Percentiles rank a stretch among this genome's conserved stretches.
phyloP scores from a whole-genome alignment of 2,797 vertebrate genomes.

The Cossypha dichroa region DNA sequence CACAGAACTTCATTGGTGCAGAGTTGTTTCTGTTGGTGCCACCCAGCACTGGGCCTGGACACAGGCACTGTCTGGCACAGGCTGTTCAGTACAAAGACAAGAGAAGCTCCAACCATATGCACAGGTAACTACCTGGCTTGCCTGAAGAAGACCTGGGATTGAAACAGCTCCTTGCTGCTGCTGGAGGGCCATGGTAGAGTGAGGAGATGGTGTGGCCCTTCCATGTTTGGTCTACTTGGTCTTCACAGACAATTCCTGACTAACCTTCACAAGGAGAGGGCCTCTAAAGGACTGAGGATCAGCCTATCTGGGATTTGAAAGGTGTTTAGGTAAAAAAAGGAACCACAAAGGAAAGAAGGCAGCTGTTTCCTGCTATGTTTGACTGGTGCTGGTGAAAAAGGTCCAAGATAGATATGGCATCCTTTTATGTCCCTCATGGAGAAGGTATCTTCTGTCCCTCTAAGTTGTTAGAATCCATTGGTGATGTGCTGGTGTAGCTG shows the following conservation, averaged over 20 bases:
- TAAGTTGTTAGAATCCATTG: not conserved
- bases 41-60: not conserved
- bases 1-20: not conserved
- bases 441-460: not conserved
- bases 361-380: not conserved
- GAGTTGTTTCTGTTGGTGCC: not conserved
- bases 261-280: not conserved
- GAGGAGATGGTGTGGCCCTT: not conserved
- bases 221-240: not conserved
- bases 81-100: not conserved
- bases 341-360: not conserved
- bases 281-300: not conserved
- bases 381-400: not conserved
- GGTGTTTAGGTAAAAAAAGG: not conserved
- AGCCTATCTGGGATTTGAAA: not conserved
- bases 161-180: not conserved
- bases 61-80: accelerated
- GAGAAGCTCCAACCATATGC: not conserved
- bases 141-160: not conserved
- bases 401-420: not conserved
- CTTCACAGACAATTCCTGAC: not conserved
- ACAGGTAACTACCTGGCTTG: not conserved
- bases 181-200: not conserved
- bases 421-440: not conserved
- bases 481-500: not conserved